phyloP scores from a whole-genome alignment of 2,797 vertebrate genomes.

The Meriones psammophilus region DNA sequence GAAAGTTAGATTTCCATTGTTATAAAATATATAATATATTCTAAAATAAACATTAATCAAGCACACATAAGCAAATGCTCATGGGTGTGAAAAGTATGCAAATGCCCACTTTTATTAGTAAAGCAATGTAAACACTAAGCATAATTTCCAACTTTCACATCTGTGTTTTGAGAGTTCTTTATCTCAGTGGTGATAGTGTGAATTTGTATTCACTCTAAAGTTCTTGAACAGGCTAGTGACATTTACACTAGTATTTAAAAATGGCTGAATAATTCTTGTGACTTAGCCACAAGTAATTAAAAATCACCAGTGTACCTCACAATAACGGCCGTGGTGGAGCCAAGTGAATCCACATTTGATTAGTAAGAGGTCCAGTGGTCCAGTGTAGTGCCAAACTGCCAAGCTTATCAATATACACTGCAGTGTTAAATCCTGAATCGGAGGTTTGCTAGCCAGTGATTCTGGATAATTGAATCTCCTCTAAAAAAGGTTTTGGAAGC shows the following conservation, averaged over 20 bases:
- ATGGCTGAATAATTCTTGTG: background rate
- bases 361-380: background rate
- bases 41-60: background rate
- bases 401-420: background rate
- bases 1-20: background rate
- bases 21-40: background rate
- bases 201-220: background rate
- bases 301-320: fast-evolving
- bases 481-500: background rate
- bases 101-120: background rate
- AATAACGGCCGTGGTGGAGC: background rate
- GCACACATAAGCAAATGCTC: background rate
- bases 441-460: background rate
- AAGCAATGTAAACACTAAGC: background rate
- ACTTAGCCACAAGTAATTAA: background rate
- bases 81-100: background rate
- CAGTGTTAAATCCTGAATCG: background rate
- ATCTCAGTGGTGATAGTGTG: background rate
- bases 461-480: background rate
- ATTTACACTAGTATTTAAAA: background rate
- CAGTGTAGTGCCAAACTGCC: too few species aligned
- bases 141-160: background rate
- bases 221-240: background rate
- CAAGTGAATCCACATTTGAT: background rate
- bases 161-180: background rate